Percentiles rank a stretch among this genome's conserved stretches.
These are phyloP conservation scores for Chaetogeoica ovagalla DNA, from an alignment of 2,888 invertebrate species.

Conservation along the genomic window DNA sequence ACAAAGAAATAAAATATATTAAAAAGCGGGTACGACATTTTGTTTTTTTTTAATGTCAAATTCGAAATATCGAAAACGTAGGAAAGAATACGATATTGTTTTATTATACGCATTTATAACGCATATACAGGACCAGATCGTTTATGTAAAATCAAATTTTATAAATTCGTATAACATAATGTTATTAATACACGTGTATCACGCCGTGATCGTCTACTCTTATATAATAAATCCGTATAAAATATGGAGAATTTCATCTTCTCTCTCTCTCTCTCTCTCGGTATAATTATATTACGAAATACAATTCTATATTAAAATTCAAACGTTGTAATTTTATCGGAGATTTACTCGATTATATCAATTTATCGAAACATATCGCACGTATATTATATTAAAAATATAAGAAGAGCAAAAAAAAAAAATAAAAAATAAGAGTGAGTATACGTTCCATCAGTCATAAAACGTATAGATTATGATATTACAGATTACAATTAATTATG, in stretches of 20 bases:
- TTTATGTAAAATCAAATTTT: constrained; percentile 25
- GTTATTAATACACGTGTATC: constrained; percentile 5
- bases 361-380: background rate
- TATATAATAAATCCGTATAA: background rate
- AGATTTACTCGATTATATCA: background rate
- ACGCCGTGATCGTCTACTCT: background rate
- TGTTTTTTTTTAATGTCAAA: no score
- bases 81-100: no score
- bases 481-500: no score
- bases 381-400: background rate
- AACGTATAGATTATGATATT: no score
- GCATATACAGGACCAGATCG: no score
- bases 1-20: no score
- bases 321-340: background rate
- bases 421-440: no score
- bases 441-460: no score
- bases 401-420: no score
- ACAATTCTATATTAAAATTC: constrained; percentile 16
- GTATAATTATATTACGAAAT: constrained; percentile 23
- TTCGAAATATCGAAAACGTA: no score
- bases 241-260: background rate
- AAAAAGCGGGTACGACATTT: no score
- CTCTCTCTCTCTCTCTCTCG: background rate
- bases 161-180: constrained; percentile 7
- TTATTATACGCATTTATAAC: no score